Evolutionary conservation across 2,888 invertebrate genomes (phyloP), one percentile per base, ranked within the genome.

Genomic region (Mythimna vitellina): DNA sequence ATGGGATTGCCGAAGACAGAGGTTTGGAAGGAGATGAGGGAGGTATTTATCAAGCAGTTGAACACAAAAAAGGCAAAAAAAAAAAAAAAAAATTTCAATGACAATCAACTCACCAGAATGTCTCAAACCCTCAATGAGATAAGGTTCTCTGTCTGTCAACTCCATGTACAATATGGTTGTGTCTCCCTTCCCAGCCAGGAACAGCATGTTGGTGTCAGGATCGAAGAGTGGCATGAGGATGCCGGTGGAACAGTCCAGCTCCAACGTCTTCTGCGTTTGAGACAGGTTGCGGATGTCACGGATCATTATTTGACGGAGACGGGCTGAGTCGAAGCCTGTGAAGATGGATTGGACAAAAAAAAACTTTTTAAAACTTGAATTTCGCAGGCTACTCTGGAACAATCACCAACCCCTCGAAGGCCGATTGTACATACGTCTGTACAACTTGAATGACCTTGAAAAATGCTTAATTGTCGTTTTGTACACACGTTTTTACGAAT

Each of bases 101-200:
- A 49, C 20, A 49, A 49, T n/a, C 20, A 20, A 57, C 79, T 78
- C 35, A 96, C 96, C 98, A 29, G 98, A 98, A 95, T 99, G 98
- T 70, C 98, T 96, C 78, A 98, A 94, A 32, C 99, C 99, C 92
- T 99, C 99, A 72, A 98, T 98, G n/a, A 99, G 94, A 92, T 97
- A 98, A 0, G 99, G 99, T 89, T 98, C 98, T 86, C 98, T 97
- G 79, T 99, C 98, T 61, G 97, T 98, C 1, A 99, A 97, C 95
- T 99, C 99, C 97, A 98, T 97, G 88, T 99, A 99, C 73, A 98
- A 97, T 76, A 99, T 98, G 2, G 98, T 98, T 0, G 98, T 99
- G 89, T 99, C 99, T 10, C 99, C 99, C 96, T 99, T 99, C 56
- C 99, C 99, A 70, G 98, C 98, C 73, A 99, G 96, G 96, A 99